These are phyloP conservation scores for Archips xylosteana DNA, from an alignment of 2,888 invertebrate genomes.

Conservation along the genomic window DNA sequence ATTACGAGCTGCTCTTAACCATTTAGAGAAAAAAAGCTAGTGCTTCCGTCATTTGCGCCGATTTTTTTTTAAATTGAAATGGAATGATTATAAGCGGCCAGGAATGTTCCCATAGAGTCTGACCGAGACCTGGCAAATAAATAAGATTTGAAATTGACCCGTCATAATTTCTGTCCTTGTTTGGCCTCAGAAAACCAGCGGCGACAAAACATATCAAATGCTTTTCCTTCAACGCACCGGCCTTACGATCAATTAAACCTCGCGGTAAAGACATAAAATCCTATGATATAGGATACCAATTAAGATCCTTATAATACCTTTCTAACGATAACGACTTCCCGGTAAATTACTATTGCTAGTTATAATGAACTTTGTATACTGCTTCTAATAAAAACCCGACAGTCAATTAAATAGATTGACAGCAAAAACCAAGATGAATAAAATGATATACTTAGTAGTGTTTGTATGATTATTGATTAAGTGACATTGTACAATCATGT, in stretches of 20 bases:
- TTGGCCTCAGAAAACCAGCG: background rate
- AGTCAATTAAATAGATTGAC: background rate
- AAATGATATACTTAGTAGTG: background rate
- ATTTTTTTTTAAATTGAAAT: background rate
- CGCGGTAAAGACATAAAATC: conserved; percentile 29
- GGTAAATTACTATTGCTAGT: conserved; percentile 40
- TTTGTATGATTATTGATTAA: background rate
- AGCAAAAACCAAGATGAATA: too few relatives aligned
- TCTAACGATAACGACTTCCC: conserved; percentile 46
- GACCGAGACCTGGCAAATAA: conserved; percentile 1
- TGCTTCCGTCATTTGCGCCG: background rate
- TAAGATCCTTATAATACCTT: conserved; percentile 47
- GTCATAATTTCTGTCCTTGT: background rate
- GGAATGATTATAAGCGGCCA: background rate
- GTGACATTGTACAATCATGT: conserved; percentile 12
- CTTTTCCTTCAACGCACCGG: background rate
- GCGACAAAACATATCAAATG: conserved; percentile 12
- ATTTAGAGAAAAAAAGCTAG: background rate
- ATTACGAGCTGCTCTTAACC: background rate
- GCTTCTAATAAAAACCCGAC: conserved; percentile 5
- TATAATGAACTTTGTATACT: conserved; percentile 27
- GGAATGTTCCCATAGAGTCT: background rate
- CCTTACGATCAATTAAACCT: conserved; percentile 15
- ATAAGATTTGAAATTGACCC: background rate
- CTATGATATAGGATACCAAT: conserved; percentile 55